Evolutionary conservation across 2,797 vertebrate genomes (phyloP).

Genomic region (Sebastes taczanowskii): DNA sequence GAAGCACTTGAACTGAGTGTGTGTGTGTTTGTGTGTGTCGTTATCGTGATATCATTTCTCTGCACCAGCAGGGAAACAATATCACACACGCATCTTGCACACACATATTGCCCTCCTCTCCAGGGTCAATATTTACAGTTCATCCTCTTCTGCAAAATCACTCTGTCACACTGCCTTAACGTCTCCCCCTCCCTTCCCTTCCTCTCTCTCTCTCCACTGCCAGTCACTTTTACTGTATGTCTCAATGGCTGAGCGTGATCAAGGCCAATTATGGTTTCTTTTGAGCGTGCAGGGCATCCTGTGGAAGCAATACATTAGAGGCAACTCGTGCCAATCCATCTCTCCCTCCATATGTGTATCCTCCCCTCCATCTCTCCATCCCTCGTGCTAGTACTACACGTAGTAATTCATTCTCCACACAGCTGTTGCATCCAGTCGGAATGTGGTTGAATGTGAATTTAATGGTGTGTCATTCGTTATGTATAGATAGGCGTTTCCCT

Average conservation of each 20-base stretch:
- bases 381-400: constrained; percentile 41
- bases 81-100: constrained; percentile 9
- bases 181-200: constrained; percentile 15
- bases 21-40: neutral
- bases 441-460: constrained; percentile 51
- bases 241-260: constrained; percentile 69
- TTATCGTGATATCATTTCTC: constrained; percentile 25
- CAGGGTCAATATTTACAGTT: constrained; percentile 79
- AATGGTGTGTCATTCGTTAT: constrained; percentile 29
- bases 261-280: constrained; percentile 67
- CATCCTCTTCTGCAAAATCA: constrained; percentile 62
- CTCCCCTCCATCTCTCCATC: constrained; percentile 7
- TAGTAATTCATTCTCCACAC: constrained; percentile 45
- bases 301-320: constrained; percentile 67
- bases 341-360: constrained; percentile 47
- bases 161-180: constrained; percentile 60
- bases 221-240: constrained; percentile 72
- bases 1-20: constrained; percentile 4
- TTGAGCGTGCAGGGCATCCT: constrained; percentile 60
- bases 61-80: constrained; percentile 31
- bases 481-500: constrained; percentile 16
- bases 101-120: constrained; percentile 42
- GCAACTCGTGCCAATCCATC: constrained; percentile 47
- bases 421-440: constrained; percentile 53
- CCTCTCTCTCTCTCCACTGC: neutral